Percentiles rank a stretch among this genome's conserved stretches.
Conservation (phyloP, 2,113 vertebrate genomes). For the Scartelaos histophorus region DNA sequence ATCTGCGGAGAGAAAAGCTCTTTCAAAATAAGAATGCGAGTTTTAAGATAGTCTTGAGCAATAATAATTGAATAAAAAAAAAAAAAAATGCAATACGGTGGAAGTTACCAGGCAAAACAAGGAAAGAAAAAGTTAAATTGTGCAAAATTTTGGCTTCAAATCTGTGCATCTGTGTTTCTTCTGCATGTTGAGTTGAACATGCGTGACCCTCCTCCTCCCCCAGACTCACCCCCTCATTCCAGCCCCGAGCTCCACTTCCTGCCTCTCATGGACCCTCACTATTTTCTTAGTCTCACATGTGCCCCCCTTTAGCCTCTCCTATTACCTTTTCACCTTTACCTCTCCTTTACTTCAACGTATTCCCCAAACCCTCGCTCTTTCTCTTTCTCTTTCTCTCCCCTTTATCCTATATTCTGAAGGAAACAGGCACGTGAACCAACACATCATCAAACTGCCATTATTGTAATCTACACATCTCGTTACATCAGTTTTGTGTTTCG, state of each 20-base stretch:
- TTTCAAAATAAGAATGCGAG: too few relatives aligned
- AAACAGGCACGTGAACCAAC: slow-evolving; percentile 7
- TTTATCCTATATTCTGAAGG: background rate
- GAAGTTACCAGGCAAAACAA: too few relatives aligned
- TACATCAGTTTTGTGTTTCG: slow-evolving; percentile 27
- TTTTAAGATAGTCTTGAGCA: too few relatives aligned
- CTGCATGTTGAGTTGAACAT: slow-evolving; percentile 32
- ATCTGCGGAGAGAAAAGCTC: too few relatives aligned
- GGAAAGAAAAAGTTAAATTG: too few relatives aligned
- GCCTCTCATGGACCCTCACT: slow-evolving; percentile 43
- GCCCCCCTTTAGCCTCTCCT: slow-evolving; percentile 8
- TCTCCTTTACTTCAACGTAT: background rate
- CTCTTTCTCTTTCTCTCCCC: background rate
- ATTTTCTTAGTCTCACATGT: slow-evolving; percentile 44
- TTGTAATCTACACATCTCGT: slow-evolving; percentile 21
- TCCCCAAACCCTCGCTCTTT: background rate
- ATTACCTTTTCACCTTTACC: slow-evolving; percentile 32
- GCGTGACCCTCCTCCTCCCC: slow-evolving; percentile 49
- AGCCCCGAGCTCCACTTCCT: slow-evolving; percentile 57
- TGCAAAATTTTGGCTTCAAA: background rate
- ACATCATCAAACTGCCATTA: slow-evolving; percentile 30
- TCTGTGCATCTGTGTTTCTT: background rate
- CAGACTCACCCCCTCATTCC: slow-evolving; percentile 52
- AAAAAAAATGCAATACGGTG: too few relatives aligned
- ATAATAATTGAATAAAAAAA: too few relatives aligned